A percentile compares a stretch with the other conserved stretches of the same genome.
Conservation (phyloP, 2,113 vertebrate genomes). For the Cebidichthys violaceus region DNA sequence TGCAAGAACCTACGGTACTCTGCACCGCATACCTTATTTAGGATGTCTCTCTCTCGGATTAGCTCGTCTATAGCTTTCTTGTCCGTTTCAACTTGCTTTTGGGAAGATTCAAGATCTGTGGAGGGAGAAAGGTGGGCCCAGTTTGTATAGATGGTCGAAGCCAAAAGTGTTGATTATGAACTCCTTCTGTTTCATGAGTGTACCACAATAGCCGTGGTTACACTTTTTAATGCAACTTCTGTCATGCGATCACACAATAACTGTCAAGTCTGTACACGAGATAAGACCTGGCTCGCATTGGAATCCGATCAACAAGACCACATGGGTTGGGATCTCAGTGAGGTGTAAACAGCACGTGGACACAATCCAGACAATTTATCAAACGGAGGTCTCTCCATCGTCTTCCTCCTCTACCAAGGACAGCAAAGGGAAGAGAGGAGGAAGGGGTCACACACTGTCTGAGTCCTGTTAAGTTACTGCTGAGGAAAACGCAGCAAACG, state of each 20-base stretch:
- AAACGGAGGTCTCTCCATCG: too few relatives aligned
- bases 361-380: too few relatives aligned
- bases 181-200: neutral
- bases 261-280: too few relatives aligned
- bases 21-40: conserved; percentile 86
- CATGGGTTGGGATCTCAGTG: neutral
- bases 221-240: too few relatives aligned
- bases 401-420: too few relatives aligned
- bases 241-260: too few relatives aligned
- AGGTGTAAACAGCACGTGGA: neutral
- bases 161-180: neutral
- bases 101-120: conserved; percentile 88
- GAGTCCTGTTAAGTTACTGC: neutral
- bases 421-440: neutral
- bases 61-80: conserved; percentile 92
- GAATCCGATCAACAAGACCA: neutral
- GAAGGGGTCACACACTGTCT: neutral
- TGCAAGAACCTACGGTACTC: neutral
- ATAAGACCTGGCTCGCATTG: neutral
- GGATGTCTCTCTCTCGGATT: conserved; percentile 88
- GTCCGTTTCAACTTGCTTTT: conserved; percentile 90
- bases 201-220: neutral
- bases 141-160: neutral
- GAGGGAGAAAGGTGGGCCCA: neutral
- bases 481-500: neutral